Conservation (phyloP, 2,888 invertebrate genomes). For the Strigamia transsilvanica region DNA sequence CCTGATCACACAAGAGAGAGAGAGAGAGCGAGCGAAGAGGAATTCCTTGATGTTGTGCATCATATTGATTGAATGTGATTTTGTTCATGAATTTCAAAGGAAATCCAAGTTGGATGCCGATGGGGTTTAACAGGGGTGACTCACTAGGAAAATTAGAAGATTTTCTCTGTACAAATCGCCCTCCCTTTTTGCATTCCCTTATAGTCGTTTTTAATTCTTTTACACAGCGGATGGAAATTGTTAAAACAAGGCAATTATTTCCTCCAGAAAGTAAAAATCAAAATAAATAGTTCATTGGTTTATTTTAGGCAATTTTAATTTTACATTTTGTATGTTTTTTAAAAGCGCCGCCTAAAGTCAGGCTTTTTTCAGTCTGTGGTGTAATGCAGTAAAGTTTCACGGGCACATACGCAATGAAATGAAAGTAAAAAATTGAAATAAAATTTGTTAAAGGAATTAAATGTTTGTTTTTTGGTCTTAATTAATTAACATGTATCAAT, state of each 20-base stretch:
- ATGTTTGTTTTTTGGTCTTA: neutral
- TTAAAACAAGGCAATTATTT: no score
- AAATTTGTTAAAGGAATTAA: neutral
- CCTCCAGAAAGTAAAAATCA: neutral
- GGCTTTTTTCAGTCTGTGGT: neutral
- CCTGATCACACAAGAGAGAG: conserved; percentile 38
- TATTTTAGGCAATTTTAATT: neutral
- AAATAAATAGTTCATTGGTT: no score
- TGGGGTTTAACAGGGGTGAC: conserved; percentile 33
- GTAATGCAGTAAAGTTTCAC: neutral
- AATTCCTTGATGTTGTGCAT: conserved; percentile 27
- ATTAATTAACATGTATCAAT: neutral
- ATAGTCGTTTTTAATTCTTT: neutral
- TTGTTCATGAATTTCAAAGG: conserved; percentile 39
- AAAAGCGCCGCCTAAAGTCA: neutral
- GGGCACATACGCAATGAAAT: neutral
- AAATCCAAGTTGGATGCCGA: conserved; percentile 13
- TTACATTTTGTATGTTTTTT: neutral
- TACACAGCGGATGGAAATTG: neutral
- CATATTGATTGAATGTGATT: conserved; percentile 44
- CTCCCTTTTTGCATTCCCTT: neutral
- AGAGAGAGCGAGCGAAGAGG: neutral
- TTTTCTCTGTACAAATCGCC: neutral
- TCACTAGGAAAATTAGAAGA: conserved; percentile 14
- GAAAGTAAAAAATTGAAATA: neutral